Base-by-base conservation (phyloP, 2,888 invertebrate genomes). In the Copidosoma aretas region DNA sequence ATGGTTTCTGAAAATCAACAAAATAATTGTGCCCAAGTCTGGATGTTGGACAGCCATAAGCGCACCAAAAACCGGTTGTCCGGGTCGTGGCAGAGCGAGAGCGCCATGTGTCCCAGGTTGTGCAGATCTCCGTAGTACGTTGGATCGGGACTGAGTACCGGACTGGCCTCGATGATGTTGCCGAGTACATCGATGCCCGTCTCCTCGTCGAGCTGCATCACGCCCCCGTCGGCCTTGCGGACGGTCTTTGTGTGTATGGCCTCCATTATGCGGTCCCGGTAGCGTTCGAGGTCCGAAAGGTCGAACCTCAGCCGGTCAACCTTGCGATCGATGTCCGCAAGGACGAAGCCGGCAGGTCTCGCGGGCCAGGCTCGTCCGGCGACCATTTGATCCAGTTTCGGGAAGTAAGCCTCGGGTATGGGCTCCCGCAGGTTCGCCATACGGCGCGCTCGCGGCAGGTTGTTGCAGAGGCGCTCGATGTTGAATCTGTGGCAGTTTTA, bases 371-470 rank as follows among this genome's bases (percentile, higher is more conserved):
- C 86, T 0, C 92, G 86, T 76, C 91, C 91, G 25, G 93, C 88
- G 5, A 93, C 91, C 73, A 90, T 85, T 1, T 91, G 92, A 84
- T 93, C 92, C 80, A 94, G 85, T 84, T 94, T 94, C 8, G 93
- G 91, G 86, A 93, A 94, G 83, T 94, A 94, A 0, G 90, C 94
- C 81, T 94, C 93, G 0, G 83, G 81, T 73, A 94, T 91, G 17
- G 92, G 89, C 3, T 88, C 87, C 1, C 89, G 86, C 83, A 91
- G 88, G 80, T 93, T 88, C 73, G 87, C 88, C 74, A 87, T 88
- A 0, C 90, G 88, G 32, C 84, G 85, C 1, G 90, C 90, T 0
- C 91, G 88, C 0, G 86, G 80, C 76, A 94, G 79, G 5, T 87
- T 87, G 81, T 93, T 93, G 80, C 91, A 91, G 72, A 93, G 83